These are phyloP conservation scores for Osmoderma eremita DNA, from an alignment of 2,888 invertebrate genomes.

Conservation along the genomic window DNA sequence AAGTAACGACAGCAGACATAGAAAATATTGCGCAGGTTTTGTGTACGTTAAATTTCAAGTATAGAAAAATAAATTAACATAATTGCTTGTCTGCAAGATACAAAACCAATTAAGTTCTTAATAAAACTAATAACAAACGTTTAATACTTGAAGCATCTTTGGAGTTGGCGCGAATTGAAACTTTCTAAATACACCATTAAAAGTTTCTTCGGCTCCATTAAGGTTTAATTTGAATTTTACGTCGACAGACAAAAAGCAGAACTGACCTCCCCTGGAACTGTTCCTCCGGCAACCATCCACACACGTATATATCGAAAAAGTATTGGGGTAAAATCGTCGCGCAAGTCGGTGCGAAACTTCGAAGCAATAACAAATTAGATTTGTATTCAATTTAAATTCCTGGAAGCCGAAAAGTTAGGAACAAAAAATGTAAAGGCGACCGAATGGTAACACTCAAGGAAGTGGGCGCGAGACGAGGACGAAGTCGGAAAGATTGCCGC, in stretches of 20 bases:
- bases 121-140: constrained; percentile 1
- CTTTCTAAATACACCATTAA: constrained; percentile 19
- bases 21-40: too few relatives aligned
- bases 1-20: too few relatives aligned
- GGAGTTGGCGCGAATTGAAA: background rate
- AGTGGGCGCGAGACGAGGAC: constrained; percentile 32
- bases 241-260: background rate
- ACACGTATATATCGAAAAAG: constrained; percentile 13
- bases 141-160: background rate
- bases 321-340: constrained; percentile 39
- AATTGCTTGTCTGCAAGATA: background rate
- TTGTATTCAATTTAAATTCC: constrained; percentile 53
- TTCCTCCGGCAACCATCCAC: background rate
- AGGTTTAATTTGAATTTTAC: constrained; percentile 13
- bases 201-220: constrained; percentile 12
- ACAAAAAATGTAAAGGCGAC: constrained; percentile 39
- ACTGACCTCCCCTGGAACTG: constrained; percentile 9
- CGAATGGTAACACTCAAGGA: constrained; percentile 6
- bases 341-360: constrained; percentile 38
- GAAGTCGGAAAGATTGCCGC: constrained; percentile 7
- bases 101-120: background rate
- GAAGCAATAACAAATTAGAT: constrained; percentile 50
- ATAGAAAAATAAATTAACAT: background rate
- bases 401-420: constrained; percentile 46
- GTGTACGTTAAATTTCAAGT: background rate